phyloP scores from a whole-genome alignment of 2,113 vertebrate genomes.

The Cebidichthys violaceus region DNA sequence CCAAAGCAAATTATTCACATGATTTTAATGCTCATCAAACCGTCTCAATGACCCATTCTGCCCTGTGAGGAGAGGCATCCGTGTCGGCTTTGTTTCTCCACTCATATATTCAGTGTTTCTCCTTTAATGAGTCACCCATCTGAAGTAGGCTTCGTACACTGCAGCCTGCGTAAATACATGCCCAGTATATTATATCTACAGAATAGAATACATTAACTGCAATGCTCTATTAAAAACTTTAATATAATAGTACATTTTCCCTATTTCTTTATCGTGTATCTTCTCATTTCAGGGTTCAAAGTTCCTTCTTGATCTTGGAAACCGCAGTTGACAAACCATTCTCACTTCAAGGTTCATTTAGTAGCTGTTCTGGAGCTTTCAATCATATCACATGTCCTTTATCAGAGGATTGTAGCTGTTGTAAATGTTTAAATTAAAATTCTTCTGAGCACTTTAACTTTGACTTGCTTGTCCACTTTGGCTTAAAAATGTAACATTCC shows the following conservation, averaged over 20 bases:
- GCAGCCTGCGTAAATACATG: conserved; percentile 1
- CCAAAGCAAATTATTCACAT: conserved; percentile 1
- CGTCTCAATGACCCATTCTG: neutral
- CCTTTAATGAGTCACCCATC: neutral
- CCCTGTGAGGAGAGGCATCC: too few species aligned
- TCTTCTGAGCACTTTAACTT: neutral
- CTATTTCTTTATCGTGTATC: neutral
- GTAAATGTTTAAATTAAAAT: neutral
- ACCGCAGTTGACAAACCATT: neutral
- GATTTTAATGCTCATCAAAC: neutral
- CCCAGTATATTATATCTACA: neutral
- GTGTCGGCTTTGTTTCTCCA: neutral
- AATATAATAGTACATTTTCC: neutral
- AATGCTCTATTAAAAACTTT: neutral
- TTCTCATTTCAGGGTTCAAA: neutral
- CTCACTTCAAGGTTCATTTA: neutral
- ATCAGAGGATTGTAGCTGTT: neutral
- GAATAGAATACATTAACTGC: neutral
- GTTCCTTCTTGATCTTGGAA: neutral
- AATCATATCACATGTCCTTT: neutral
- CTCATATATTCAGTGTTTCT: too few species aligned
- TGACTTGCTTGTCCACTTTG: neutral
- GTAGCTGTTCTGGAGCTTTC: neutral
- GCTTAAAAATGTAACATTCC: neutral
- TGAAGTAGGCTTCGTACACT: neutral